These are phyloP conservation scores for Synodontis membranacea DNA, from an alignment of 2,113 vertebrate species.

Conservation along the genomic window DNA sequence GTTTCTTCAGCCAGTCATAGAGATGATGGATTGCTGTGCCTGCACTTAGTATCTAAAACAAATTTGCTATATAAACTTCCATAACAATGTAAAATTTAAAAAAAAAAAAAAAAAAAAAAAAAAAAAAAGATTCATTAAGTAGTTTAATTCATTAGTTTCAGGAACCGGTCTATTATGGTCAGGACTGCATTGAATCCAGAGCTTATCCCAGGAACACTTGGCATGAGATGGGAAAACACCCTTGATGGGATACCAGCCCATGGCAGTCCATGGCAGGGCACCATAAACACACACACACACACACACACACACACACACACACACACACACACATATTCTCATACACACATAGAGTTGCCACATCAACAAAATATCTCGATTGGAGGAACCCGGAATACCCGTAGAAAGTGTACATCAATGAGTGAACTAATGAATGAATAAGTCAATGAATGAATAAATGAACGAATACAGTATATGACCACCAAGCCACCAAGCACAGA, in stretches of 20 bases:
- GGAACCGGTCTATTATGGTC: neutral
- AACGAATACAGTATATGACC: too few species aligned
- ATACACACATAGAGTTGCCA: neutral
- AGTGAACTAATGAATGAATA: neutral
- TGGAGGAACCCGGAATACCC: neutral
- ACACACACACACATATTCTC: neutral
- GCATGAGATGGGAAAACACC: conserved; percentile 9
- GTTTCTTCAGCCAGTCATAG: neutral
- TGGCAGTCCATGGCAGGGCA: neutral
- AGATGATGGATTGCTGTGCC: neutral
- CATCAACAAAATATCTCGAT: neutral
- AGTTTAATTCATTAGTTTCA: neutral
- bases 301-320: neutral
- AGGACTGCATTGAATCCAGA: neutral
- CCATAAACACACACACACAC: neutral
- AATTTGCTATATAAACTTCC: neutral
- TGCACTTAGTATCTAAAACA: neutral
- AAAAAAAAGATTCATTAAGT: neutral
- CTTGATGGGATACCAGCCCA: neutral
- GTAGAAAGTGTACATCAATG: neutral
- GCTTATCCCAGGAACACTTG: conserved; percentile 6
- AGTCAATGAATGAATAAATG: neutral
- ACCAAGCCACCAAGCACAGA: too few species aligned
- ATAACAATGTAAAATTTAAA: neutral
- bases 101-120: neutral